phyloP scores from a whole-genome alignment of 2,888 invertebrate genomes.

The Pachymerium ferrugineum region DNA sequence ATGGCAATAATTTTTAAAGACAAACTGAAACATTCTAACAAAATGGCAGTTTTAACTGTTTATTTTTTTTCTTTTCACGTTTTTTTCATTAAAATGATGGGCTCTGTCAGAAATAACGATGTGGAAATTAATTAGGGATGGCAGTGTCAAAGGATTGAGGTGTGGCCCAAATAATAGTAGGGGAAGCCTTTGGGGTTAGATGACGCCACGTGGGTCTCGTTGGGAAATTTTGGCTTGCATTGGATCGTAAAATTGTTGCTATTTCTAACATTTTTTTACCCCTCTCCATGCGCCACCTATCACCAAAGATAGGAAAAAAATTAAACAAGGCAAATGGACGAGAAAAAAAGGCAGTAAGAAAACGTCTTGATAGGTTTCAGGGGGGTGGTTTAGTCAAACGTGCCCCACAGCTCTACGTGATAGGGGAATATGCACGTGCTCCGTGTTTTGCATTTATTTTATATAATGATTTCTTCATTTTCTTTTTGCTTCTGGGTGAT shows the following conservation, averaged over 20 bases:
- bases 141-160: conserved; percentile 25
- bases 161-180: conserved; percentile 1
- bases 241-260: conserved; percentile 17
- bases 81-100: not conserved
- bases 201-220: conserved; percentile 17
- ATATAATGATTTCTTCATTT: conserved; percentile 20
- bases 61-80: not conserved
- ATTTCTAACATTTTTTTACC: conserved; percentile 1
- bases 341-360: conserved; percentile 16
- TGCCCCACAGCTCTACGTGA: conserved; percentile 18
- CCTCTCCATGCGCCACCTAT: too few species aligned
- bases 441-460: not conserved
- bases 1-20: not conserved
- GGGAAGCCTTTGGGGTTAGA: not conserved
- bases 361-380: conserved; percentile 24
- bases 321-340: conserved; percentile 12
- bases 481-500: conserved; percentile 17
- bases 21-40: not conserved
- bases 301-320: conserved; percentile 21
- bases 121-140: not conserved
- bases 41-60: not conserved
- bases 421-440: conserved; percentile 1
- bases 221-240: not conserved
- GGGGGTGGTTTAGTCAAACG: conserved; percentile 15
- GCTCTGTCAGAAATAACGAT: not conserved